Evolutionary conservation across 37 sponge, comb jelly and placozoan genomes (phyloP).

Genomic region (Amphimedon queenslandica): DNA sequence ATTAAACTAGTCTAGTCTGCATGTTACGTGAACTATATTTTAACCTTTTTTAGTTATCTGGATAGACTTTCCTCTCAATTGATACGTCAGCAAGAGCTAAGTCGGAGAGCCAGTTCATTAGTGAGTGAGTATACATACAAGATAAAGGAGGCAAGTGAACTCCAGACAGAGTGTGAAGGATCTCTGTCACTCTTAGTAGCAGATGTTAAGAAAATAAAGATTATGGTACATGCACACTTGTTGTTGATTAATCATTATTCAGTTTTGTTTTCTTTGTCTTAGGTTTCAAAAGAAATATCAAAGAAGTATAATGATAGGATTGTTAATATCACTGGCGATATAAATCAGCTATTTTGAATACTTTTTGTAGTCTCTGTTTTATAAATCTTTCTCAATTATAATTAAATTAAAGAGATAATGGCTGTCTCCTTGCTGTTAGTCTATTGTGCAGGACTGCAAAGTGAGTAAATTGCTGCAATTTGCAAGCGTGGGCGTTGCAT

Average conservation of each 20-base stretch:
- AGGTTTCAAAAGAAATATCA: neutral
- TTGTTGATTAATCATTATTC: neutral
- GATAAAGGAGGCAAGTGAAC: neutral
- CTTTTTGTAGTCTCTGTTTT: too few relatives aligned
- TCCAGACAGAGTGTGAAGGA: neutral
- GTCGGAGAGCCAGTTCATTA: neutral
- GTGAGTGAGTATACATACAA: neutral
- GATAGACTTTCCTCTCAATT: neutral
- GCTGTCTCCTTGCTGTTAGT: too few relatives aligned
- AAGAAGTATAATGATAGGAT: neutral
- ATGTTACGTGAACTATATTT: too few relatives aligned
- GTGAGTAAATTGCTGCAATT: too few relatives aligned
- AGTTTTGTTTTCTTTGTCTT: neutral
- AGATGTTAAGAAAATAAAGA: neutral
- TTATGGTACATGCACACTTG: neutral
- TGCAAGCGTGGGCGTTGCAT: too few relatives aligned
- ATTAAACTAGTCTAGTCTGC: too few relatives aligned
- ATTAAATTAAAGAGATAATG: too few relatives aligned
- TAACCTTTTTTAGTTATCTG: neutral
- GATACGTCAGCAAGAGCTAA: neutral
- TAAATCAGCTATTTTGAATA: slow-evolving; percentile 1
- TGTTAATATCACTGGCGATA: neutral
- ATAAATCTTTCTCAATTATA: too few relatives aligned
- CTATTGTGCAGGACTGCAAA: too few relatives aligned
- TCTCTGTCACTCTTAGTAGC: neutral